Evolutionary conservation across 2,797 vertebrate genomes (phyloP).

Genomic region (Mormyrops attenuatus): DNA sequence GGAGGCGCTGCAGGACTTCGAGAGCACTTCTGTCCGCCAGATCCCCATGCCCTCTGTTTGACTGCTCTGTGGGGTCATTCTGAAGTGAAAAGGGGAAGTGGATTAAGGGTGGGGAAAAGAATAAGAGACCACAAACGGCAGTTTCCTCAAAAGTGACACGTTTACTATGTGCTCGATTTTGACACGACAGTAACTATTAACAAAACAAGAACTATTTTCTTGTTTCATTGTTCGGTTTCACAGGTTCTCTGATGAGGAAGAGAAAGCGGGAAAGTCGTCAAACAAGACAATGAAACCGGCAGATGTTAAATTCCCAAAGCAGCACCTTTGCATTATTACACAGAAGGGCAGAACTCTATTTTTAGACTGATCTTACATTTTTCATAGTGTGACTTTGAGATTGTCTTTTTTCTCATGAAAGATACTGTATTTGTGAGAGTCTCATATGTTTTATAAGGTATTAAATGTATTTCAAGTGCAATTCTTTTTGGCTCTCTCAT

Average conservation of each 20-base stretch:
- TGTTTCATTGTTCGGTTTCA: not conserved
- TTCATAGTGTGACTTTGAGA: slow-evolving; percentile 43
- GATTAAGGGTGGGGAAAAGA: slow-evolving; percentile 17
- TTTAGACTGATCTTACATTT: slow-evolving; percentile 45
- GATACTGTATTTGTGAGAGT: slow-evolving; percentile 55
- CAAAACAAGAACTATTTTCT: not conserved
- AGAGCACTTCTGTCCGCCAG: slow-evolving; percentile 71
- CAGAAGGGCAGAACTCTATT: slow-evolving; percentile 39
- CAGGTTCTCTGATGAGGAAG: not conserved
- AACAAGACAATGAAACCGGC: not conserved
- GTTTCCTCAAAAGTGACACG: not conserved
- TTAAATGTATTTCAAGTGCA: slow-evolving; percentile 65
- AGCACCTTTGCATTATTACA: slow-evolving; percentile 26
- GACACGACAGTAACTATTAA: not conserved
- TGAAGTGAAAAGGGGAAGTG: not conserved
- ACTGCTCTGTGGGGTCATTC: slow-evolving; percentile 17
- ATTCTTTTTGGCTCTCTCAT: slow-evolving; percentile 8
- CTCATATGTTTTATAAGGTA: slow-evolving; percentile 55
- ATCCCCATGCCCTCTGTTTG: slow-evolving; percentile 85
- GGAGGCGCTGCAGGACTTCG: slow-evolving; percentile 70
- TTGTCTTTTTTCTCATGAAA: slow-evolving; percentile 45
- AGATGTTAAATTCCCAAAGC: slow-evolving; percentile 32
- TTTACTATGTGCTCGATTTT: not conserved
- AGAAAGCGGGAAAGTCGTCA: not conserved
- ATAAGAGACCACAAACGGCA: not conserved